Evolutionary conservation across 2,113 vertebrate species (phyloP), one percentile per base, ranked within the genome.

Genomic region (Rhinoderma darwinii): DNA sequence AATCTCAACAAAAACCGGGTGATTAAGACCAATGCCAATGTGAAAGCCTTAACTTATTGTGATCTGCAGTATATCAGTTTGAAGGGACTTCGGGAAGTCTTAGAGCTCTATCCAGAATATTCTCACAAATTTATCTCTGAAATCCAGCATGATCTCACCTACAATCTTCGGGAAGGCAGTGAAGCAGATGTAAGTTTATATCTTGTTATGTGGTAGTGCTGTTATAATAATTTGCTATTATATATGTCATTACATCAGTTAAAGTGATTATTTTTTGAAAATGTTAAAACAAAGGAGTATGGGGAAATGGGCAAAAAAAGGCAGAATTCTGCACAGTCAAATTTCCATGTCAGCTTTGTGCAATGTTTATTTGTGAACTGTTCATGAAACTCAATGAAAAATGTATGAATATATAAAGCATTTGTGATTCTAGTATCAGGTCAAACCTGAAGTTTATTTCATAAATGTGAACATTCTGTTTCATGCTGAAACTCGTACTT

Each of bases 121-220:
- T 92, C 95, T 32, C 94, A 95, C 89, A 95, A 95, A 92, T 96
- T 96, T 88, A 88, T 95, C 91, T 92, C 92, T 2, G 95, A 96
- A 89, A 96, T 96, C 22, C 95, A 96, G 82, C 95, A 96, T n/a
- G 95, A 96, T 91, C 94, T 96, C 88, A 96, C 95, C 37, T 96
- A 96, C 92, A 96, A 96, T 85, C 93, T 96, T 87, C 89, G 95
- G 12, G 94, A 95, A 84, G 95, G 95, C 41, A 93, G 95, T 75
- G 91, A 93, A 0, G 86, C 91, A 0, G 94, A 95, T 1, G 95
- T 96, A 84, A 95, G 94, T 43, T 63, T 81, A 35, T 43, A 18
- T 70, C 11, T 44, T 56, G 35, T 72, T 9, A 41, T n/a, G 10
- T 27, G 6, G 32, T 37, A 14, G 30, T 66, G 63, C 15, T 18